Percentiles rank a stretch among this genome's conserved stretches.
Evolutionary conservation across 1,140 invertebrate genomes (phyloP).

Genomic region (Drosophila triauraria): DNA sequence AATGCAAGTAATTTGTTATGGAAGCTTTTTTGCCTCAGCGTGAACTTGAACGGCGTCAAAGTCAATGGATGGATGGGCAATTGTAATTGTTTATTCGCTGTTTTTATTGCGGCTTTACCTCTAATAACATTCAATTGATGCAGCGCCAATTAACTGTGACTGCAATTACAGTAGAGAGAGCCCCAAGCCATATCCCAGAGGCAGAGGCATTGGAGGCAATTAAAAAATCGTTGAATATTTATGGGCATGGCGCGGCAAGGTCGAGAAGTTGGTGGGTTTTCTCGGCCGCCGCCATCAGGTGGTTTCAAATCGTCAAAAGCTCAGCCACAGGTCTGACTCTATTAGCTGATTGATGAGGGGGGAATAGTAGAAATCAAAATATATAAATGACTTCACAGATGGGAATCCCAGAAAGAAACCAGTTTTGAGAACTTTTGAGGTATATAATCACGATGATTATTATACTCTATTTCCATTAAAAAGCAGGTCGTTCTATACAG

Average conservation of each 20-base stretch:
- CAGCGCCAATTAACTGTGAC: conserved; percentile 56
- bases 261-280: conserved; percentile 25
- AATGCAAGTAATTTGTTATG: conserved; percentile 53
- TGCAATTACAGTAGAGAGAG: conserved; percentile 38
- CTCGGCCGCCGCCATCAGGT: conserved; percentile 11
- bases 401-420: conserved; percentile 11
- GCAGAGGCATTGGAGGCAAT: conserved; percentile 41
- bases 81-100: conserved; percentile 28
- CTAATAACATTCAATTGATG: conserved; percentile 64
- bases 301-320: conserved; percentile 23
- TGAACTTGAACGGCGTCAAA: conserved; percentile 52
- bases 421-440: conserved; percentile 7
- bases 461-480: conserved; percentile 7
- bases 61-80: conserved; percentile 36
- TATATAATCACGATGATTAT: neutral
- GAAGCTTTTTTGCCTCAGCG: conserved; percentile 31
- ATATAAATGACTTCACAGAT: conserved; percentile 2
- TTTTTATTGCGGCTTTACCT: conserved; percentile 36
- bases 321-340: conserved; percentile 9
- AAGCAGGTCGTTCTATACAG: conserved; percentile 4
- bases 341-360: conserved; percentile 24
- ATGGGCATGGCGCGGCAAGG: conserved; percentile 36
- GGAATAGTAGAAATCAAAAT: conserved; percentile 11
- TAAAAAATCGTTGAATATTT: conserved; percentile 48
- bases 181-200: conserved; percentile 21